Percentiles rank a stretch among this genome's conserved stretches.
Evolutionary conservation across 1,140 invertebrate species (phyloP).

Genomic region (Tenebrio molitor): DNA sequence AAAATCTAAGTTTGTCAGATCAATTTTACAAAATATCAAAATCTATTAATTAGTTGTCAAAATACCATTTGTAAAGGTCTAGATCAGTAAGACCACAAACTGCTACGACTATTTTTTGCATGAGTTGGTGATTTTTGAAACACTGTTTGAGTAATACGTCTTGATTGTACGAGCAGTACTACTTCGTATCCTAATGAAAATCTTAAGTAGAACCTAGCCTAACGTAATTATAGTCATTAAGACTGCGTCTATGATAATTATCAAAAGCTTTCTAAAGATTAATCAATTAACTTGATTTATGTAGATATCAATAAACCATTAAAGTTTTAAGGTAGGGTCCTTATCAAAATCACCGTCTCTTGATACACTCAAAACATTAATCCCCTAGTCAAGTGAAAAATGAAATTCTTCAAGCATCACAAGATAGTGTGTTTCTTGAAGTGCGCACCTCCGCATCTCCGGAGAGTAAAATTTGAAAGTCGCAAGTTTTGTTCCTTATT

Average conservation of each 20-base stretch:
- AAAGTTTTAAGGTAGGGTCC: not conserved
- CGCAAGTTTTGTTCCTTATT: no score
- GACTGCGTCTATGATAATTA: slow-evolving; percentile 28
- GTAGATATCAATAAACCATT: slow-evolving; percentile 25
- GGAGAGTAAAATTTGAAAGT: no score
- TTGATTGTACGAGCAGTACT: no score
- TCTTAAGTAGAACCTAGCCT: slow-evolving; percentile 28
- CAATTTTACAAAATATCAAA: no score
- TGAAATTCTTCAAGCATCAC: not conserved
- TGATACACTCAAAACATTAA: not conserved
- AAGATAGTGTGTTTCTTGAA: not conserved
- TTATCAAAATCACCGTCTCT: not conserved
- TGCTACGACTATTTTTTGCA: no score
- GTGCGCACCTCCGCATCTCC: not conserved
- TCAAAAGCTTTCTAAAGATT: slow-evolving; percentile 33
- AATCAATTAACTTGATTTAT: slow-evolving; percentile 23
- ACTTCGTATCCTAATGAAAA: slow-evolving; percentile 11
- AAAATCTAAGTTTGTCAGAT: no score
- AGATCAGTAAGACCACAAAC: no score
- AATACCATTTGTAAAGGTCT: no score
- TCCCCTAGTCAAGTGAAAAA: not conserved
- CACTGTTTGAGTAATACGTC: no score
- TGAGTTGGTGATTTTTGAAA: no score
- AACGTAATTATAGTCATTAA: slow-evolving; percentile 38
- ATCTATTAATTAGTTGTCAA: no score